Conservation (phyloP, 2,113 vertebrate genomes). For the Xiphophorus couchianus region DNA sequence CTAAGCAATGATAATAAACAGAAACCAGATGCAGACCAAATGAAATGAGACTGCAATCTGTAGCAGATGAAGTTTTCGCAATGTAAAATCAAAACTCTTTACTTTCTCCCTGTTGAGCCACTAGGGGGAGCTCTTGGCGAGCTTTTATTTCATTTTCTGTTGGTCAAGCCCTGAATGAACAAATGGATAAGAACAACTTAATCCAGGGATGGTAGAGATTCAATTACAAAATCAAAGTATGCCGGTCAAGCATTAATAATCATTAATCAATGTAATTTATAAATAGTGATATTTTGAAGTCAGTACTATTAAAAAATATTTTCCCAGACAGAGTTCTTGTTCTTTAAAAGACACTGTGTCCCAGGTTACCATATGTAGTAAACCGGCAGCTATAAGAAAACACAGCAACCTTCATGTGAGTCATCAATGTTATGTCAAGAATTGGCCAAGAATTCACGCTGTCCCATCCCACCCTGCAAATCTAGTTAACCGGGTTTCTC, state of each 20-base stretch:
- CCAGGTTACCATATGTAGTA: not conserved
- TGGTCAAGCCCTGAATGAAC: not conserved
- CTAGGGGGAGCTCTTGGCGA: not conserved
- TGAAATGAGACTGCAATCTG: not conserved
- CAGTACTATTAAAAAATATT: not conserved
- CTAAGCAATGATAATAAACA: not conserved
- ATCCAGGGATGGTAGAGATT: not conserved
- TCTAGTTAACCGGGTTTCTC: constrained; percentile 40
- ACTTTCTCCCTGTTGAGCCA: not conserved
- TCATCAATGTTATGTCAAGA: not conserved
- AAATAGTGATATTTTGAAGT: not conserved
- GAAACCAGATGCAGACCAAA: not conserved
- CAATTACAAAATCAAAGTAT: not conserved
- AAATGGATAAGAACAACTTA: not conserved
- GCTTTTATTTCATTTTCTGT: not conserved
- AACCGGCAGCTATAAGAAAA: not conserved
- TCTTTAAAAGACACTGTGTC: not conserved
- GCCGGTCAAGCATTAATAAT: not conserved
- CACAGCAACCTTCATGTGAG: not conserved
- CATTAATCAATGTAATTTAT: not conserved
- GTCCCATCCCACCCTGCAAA: not conserved
- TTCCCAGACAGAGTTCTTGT: not conserved
- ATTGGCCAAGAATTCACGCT: no score
- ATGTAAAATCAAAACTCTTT: not conserved
- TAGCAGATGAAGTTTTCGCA: not conserved